These are phyloP conservation scores for Mythimna loreyi DNA, from an alignment of 2,888 invertebrate species.

Conservation along the genomic window DNA sequence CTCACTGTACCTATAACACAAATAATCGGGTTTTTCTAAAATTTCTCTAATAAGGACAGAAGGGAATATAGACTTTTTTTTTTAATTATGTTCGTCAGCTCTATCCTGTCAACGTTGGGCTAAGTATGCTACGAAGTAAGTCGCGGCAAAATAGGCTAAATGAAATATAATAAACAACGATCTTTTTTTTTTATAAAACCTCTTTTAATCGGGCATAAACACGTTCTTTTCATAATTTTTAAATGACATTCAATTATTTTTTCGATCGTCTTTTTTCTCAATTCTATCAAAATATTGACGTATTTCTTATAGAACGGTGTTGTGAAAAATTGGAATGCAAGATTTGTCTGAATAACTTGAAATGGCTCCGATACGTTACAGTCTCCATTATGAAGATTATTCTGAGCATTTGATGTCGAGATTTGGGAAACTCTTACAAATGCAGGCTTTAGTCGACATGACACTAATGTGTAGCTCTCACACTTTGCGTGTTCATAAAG, in stretches of 20 bases:
- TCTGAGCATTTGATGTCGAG: slow-evolving; percentile 92
- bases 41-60: no score
- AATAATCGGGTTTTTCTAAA: no score
- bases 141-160: no score
- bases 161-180: slow-evolving; percentile 5
- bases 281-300: slow-evolving; percentile 54
- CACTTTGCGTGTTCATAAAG: slow-evolving; percentile 94
- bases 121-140: no score
- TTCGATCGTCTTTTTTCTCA: slow-evolving; percentile 69
- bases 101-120: no score
- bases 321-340: slow-evolving; percentile 57
- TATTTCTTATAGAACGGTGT: slow-evolving; percentile 42
- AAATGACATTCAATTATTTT: slow-evolving; percentile 61
- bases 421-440: slow-evolving; percentile 93
- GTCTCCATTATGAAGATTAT: slow-evolving; percentile 93
- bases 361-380: slow-evolving; percentile 91
- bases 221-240: slow-evolving; percentile 45
- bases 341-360: slow-evolving; percentile 47
- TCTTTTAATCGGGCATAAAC: slow-evolving; percentile 49
- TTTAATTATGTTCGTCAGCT: no score
- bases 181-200: slow-evolving; percentile 29
- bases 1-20: no score
- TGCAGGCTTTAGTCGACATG: slow-evolving; percentile 94
- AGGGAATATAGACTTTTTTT: no score
- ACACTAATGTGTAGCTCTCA: slow-evolving; percentile 94